A percentile compares a stretch with the other conserved stretches of the same genome.
phyloP scores from a whole-genome alignment of 1,140 invertebrate genomes.

The Hycleus phaleratus region DNA sequence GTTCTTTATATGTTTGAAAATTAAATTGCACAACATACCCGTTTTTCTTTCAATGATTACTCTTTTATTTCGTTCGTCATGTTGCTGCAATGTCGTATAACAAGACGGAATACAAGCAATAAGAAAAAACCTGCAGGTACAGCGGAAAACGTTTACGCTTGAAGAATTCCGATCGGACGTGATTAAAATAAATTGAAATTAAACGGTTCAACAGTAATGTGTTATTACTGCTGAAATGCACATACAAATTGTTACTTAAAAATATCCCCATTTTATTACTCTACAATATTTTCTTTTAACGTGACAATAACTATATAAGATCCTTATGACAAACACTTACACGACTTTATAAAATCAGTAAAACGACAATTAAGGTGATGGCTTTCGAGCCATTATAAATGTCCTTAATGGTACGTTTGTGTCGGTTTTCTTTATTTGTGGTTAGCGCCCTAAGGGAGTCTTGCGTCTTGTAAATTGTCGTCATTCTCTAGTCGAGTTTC shows the following conservation, averaged over 20 bases:
- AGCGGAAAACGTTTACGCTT: too few relatives aligned
- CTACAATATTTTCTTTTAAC: slow-evolving; percentile 10
- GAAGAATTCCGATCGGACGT: background rate
- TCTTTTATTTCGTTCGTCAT: too few relatives aligned
- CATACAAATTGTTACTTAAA: too few relatives aligned
- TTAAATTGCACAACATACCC: too few relatives aligned
- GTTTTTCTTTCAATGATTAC: too few relatives aligned
- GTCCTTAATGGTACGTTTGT: slow-evolving; percentile 9
- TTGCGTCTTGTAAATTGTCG: background rate
- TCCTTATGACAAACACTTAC: slow-evolving; percentile 12
- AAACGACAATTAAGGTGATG: slow-evolving; percentile 13
- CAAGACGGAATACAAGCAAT: too few relatives aligned
- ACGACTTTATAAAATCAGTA: slow-evolving; percentile 14
- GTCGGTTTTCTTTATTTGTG: slow-evolving; percentile 10
- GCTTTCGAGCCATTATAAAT: slow-evolving; percentile 10
- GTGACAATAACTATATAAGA: background rate
- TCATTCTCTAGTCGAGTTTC: too few relatives aligned
- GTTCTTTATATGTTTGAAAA: too few relatives aligned
- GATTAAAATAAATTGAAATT: slow-evolving; percentile 15
- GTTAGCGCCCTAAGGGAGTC: slow-evolving; percentile 1
- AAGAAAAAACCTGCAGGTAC: too few relatives aligned
- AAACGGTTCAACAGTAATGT: slow-evolving; percentile 5
- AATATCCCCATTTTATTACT: slow-evolving; percentile 1
- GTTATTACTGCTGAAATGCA: too few relatives aligned
- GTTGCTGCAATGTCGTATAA: too few relatives aligned